These are phyloP conservation scores for Tipula unca DNA, from an alignment of 2,888 invertebrate genomes.

Conservation along the genomic window DNA sequence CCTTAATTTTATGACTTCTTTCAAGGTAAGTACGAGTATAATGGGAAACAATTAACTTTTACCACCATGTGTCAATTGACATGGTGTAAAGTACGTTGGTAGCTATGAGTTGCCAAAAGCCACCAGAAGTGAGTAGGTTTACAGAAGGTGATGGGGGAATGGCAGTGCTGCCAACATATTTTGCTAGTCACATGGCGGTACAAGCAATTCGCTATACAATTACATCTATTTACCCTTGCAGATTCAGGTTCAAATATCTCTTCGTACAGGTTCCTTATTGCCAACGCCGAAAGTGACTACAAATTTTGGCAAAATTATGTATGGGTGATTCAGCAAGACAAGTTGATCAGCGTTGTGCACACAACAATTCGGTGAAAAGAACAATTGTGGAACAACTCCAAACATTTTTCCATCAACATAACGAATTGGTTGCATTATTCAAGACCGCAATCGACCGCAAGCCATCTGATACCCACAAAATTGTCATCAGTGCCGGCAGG, in stretches of 20 bases:
- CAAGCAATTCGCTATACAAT: too few species aligned
- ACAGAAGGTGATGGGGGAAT: neutral
- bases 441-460: too few species aligned
- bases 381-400: slow-evolving; percentile 22
- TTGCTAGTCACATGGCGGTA: too few species aligned
- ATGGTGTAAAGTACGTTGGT: neutral
- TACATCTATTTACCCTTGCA: too few species aligned
- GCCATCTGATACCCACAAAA: too few species aligned
- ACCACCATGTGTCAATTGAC: too few species aligned
- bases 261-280: slow-evolving; percentile 16
- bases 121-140: neutral
- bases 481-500: neutral
- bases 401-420: neutral
- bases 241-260: slow-evolving; percentile 19
- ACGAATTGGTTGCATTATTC: neutral
- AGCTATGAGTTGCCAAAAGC: neutral
- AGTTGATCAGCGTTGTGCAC: slow-evolving; percentile 18
- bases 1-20: slow-evolving; percentile 19
- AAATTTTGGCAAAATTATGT: slow-evolving; percentile 22
- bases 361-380: slow-evolving; percentile 25
- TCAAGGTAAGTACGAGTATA: neutral
- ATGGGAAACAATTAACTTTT: too few species aligned
- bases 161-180: too few species aligned
- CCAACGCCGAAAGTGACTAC: slow-evolving; percentile 19
- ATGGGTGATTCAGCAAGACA: slow-evolving; percentile 21